phyloP scores from a whole-genome alignment of 2,113 vertebrate genomes.

The Miniopterus natalensis region DNA sequence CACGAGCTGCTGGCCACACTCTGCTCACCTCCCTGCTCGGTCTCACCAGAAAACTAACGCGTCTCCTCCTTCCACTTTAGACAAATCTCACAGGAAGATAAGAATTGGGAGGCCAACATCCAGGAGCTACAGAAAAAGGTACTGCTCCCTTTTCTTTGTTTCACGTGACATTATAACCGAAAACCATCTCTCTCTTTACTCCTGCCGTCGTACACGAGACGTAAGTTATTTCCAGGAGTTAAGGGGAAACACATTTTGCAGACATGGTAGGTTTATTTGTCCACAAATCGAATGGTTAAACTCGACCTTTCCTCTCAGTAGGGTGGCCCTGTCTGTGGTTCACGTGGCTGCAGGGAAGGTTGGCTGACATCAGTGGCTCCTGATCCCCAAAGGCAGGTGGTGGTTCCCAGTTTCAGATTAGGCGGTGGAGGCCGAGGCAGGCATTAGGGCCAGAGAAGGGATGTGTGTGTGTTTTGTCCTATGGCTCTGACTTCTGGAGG shows the following conservation, averaged over 20 bases:
- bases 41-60: neutral
- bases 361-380: neutral
- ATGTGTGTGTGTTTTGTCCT: neutral
- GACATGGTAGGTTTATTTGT: neutral
- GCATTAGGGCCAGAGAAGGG: neutral
- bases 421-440: neutral
- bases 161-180: neutral
- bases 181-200: neutral
- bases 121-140: conserved; percentile 98
- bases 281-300: neutral
- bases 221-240: neutral
- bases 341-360: neutral
- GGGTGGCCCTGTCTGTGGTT: neutral
- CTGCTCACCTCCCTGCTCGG: too few species aligned
- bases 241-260: neutral
- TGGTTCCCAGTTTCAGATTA: neutral
- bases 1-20: neutral
- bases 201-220: neutral
- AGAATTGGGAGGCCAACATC: conserved; percentile 99
- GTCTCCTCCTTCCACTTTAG: conserved; percentile 86
- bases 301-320: neutral
- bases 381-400: neutral
- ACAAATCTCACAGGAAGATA: conserved; percentile 98
- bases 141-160: neutral
- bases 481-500: neutral